These are phyloP conservation scores for Lypha dubia DNA, from an alignment of 2,888 invertebrate genomes.

Conservation along the genomic window DNA sequence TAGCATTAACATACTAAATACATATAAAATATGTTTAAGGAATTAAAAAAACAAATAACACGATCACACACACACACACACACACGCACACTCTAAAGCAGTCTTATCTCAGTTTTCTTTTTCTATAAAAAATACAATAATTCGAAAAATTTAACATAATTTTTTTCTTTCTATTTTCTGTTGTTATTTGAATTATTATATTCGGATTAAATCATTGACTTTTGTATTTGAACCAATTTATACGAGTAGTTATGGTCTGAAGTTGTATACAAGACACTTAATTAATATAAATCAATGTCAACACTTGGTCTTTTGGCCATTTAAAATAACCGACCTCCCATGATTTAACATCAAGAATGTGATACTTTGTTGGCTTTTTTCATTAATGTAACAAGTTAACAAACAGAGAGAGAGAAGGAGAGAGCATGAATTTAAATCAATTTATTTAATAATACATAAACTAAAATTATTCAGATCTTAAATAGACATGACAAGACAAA, in stretches of 20 bases:
- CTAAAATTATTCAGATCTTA: not conserved
- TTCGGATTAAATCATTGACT: conserved; percentile 20
- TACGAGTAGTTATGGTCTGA: not conserved
- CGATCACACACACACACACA: too few species aligned
- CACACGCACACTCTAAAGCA: not conserved
- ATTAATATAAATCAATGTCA: conserved; percentile 50
- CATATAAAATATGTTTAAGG: not conserved
- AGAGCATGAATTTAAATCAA: not conserved
- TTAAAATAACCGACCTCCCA: conserved; percentile 51
- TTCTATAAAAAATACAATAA: not conserved
- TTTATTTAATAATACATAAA: not conserved
- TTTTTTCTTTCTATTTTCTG: not conserved
- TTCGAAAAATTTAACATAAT: not conserved
- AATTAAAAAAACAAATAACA: not conserved
- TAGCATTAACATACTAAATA: not conserved
- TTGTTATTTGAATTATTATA: conserved; percentile 19
- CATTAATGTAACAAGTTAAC: conserved; percentile 15
- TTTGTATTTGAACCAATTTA: conserved; percentile 10
- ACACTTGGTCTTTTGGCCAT: conserved; percentile 24
- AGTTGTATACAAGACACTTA: not conserved
- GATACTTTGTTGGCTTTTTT: conserved; percentile 6
- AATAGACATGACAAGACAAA: conserved; percentile 2
- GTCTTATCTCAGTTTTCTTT: not conserved
- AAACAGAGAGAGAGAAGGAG: not conserved
- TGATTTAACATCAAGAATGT: conserved; percentile 25